Conservation (phyloP, 2,113 vertebrate species). For the Arenaria interpres region DNA sequence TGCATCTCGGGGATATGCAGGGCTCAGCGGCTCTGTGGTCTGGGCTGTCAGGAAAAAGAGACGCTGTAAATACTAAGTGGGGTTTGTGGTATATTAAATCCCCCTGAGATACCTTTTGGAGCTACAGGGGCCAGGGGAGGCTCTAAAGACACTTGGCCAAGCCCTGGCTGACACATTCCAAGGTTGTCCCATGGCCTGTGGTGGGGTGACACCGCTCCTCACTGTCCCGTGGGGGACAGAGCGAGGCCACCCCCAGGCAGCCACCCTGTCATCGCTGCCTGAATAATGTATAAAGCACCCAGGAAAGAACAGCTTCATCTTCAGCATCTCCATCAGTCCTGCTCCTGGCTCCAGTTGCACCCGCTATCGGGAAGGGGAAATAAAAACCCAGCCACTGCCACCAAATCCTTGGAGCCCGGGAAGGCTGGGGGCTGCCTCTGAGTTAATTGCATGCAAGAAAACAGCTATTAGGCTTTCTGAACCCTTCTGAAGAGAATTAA, state of each 20-base stretch:
- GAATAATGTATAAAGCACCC: not conserved
- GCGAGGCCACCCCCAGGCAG: not conserved
- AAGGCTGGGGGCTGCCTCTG: not conserved
- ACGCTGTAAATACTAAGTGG: not conserved
- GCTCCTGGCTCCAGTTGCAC: accelerated
- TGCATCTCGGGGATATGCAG: accelerated
- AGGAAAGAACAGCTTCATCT: not conserved
- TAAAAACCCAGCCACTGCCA: not conserved
- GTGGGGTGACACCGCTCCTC: not conserved
- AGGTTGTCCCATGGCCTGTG: not conserved
- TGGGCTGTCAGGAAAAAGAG: not conserved
- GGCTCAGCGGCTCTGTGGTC: not conserved
- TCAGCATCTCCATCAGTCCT: not conserved
- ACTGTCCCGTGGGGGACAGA: not conserved
- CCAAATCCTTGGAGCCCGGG: not conserved
- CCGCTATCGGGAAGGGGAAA: not conserved
- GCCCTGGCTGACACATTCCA: not conserved
- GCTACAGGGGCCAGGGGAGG: accelerated
- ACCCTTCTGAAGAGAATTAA: slow-evolving; percentile 24
- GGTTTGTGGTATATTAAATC: not conserved
- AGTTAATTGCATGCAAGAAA: not conserved
- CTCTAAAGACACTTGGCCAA: not conserved
- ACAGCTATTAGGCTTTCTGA: not conserved
- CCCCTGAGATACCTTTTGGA: not conserved
- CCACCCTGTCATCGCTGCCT: not conserved